Evolutionary conservation across 2,113 vertebrate species (phyloP).

Genomic region (Nothocercus julius): DNA sequence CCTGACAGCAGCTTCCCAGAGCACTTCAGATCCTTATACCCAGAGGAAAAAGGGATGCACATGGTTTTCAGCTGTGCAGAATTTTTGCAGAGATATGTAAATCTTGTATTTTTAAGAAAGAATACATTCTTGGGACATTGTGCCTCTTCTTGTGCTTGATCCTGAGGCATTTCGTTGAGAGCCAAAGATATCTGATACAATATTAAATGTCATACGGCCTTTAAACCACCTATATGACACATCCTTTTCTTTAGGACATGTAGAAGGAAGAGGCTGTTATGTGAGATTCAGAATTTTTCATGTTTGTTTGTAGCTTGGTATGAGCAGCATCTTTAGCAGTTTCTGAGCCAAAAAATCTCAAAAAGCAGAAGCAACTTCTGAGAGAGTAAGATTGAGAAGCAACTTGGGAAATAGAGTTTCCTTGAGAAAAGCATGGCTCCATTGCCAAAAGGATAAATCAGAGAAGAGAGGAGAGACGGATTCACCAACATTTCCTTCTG

Average conservation of each 20-base stretch:
- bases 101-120: neutral
- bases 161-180: neutral
- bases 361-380: neutral
- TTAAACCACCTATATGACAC: neutral
- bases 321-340: neutral
- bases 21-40: neutral
- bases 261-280: neutral
- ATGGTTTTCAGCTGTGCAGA: neutral
- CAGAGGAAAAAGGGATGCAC: neutral
- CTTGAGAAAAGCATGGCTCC: neutral
- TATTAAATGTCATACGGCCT: neutral
- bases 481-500: neutral
- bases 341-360: neutral
- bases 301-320: neutral
- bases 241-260: neutral
- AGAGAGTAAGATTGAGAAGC: neutral
- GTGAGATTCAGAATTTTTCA: neutral
- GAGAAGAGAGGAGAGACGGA: neutral
- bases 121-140: neutral
- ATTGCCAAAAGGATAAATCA: neutral
- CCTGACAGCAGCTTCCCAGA: neutral
- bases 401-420: neutral
- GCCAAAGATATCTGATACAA: neutral
- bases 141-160: neutral
- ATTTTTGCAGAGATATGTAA: neutral